Conservation (phyloP, 2,888 invertebrate genomes). For the Hydraecia micacea region DNA sequence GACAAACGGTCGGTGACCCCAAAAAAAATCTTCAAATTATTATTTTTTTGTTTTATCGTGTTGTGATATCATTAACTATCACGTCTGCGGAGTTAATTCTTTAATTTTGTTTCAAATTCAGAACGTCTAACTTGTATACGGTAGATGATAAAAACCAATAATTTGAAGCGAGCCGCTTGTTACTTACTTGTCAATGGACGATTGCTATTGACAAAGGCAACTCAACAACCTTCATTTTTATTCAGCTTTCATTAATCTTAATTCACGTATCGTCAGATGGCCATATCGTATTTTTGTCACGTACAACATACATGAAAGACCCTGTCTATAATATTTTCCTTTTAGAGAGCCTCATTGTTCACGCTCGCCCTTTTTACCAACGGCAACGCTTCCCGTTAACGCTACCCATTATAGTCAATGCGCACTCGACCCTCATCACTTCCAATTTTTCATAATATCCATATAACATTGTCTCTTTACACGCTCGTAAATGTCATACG, state of each 20-base stretch:
- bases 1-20: no score
- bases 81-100: no score
- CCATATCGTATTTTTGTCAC: constrained; percentile 23
- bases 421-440: constrained; percentile 69
- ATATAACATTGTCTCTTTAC: constrained; percentile 35
- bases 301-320: constrained; percentile 23
- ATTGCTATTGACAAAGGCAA: not conserved
- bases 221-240: not conserved
- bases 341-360: constrained; percentile 50
- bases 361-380: constrained; percentile 31
- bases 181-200: not conserved
- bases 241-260: not conserved
- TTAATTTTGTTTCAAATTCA: no score
- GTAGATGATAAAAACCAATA: not conserved
- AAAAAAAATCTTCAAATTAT: no score
- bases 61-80: no score
- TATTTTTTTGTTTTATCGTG: no score
- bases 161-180: not conserved
- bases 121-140: not conserved
- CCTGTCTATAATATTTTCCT: constrained; percentile 47
- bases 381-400: constrained; percentile 53
- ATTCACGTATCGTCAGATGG: constrained; percentile 2
- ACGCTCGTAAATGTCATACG: constrained; percentile 21
- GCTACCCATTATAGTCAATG: constrained; percentile 48
- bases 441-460: constrained; percentile 68